phyloP scores from a whole-genome alignment of 2,888 invertebrate species.

The Eupsilia transversa region DNA sequence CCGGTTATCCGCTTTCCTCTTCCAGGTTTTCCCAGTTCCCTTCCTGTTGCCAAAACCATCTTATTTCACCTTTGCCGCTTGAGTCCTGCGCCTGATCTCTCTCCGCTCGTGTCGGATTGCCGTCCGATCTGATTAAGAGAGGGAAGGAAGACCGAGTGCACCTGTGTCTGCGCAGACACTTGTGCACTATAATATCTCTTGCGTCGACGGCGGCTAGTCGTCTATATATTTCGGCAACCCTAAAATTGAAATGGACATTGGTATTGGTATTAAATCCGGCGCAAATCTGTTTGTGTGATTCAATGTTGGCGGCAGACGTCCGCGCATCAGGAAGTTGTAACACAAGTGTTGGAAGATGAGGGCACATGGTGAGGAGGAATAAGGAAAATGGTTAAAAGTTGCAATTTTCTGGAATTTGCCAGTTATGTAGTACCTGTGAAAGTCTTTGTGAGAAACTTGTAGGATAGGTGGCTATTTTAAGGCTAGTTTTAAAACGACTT shows the following conservation, averaged over 20 bases:
- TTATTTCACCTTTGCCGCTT: not conserved
- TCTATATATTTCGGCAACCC: constrained; percentile 34
- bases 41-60: not conserved
- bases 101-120: not conserved
- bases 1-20: too few species aligned
- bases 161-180: not conserved
- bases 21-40: not conserved
- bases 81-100: not conserved
- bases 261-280: constrained; percentile 12
- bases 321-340: constrained; percentile 39
- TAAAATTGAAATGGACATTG: not conserved
- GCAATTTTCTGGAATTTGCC: not conserved
- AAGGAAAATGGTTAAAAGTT: not conserved
- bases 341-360: not conserved
- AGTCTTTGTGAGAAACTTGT: not conserved
- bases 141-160: not conserved
- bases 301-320: constrained; percentile 18
- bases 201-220: too few species aligned
- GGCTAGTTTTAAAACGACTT: not conserved
- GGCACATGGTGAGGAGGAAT: not conserved
- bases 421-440: not conserved
- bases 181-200: not conserved
- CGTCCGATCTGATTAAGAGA: not conserved
- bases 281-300: constrained; percentile 41
- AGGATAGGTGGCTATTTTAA: not conserved